Base-by-base conservation (phyloP, 2,888 invertebrate genomes). In the Phortica okadai region DNA sequence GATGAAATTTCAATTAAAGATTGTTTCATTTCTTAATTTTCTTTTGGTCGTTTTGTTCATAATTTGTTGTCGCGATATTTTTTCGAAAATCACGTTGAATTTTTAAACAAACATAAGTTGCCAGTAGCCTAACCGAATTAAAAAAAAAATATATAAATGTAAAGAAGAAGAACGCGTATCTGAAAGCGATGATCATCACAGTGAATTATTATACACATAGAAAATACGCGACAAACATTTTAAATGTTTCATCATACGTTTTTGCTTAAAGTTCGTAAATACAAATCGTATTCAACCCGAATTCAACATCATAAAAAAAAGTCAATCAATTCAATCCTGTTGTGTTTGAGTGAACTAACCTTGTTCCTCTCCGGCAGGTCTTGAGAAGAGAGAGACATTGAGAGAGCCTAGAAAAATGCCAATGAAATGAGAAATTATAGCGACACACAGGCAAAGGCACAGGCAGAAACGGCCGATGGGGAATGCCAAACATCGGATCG, bases 361-460 rank as follows among this genome's bases (percentile, higher is more conserved):
- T 92, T 91, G 92, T 92, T 92, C 92, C 92, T 92, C 92, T 92
- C 92, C 91, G 91, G 90, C 92, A 92, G 92, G 92, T 92, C 89
- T 89, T 89, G 88, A 91, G 91, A 90, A 59, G 16, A 62, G 21
- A 83, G 62, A 62, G 21, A 62, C 16, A 21, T 88, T 88, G 84
- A 83, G 82, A 86, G 83, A 80, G 87, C 84, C 80, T 81, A 74
- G 66, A 79, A 77, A 83, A 85, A 84, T 41, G 25, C 50, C 72
- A 70, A 2, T 70, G 79, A 82, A 76, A 82, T 77, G 74, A 64
- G 81, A 81, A 86, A 76, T 76, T 72, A 80, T 81, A 86, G 84
- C 80, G 78, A 80, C 78, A 77, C 75, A 73, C 78, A 76, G 72
- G 74, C 74, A 73, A 74, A 76, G 70, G 75, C 62, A n/a, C 16